A percentile compares a stretch with the other conserved stretches of the same genome.
phyloP scores from a whole-genome alignment of 2,888 invertebrate species.

The Mayetiola destructor region DNA sequence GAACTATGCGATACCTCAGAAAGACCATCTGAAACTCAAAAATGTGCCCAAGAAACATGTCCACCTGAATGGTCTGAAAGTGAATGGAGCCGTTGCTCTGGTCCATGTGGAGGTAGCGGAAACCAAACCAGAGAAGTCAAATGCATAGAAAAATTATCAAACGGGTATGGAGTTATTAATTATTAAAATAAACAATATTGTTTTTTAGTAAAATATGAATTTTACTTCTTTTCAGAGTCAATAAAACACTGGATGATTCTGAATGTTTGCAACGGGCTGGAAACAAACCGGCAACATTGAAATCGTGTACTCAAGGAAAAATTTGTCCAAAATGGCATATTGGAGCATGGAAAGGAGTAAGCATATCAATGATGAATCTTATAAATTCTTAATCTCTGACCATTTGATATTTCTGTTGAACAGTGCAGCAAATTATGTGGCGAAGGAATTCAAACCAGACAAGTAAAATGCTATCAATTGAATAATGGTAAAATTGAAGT shows the following conservation, averaged over 20 bases:
- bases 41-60: conserved; percentile 64
- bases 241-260: conserved; percentile 56
- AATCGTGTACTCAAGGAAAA: conserved; percentile 60
- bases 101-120: conserved; percentile 66
- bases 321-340: conserved; percentile 76
- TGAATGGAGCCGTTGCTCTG: conserved; percentile 69
- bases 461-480: conserved; percentile 64
- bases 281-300: conserved; percentile 50
- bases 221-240: conserved; percentile 32
- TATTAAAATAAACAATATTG: neutral
- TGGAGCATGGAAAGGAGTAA: conserved; percentile 81
- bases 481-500: conserved; percentile 47
- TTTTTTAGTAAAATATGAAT: neutral
- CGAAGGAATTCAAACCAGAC: conserved; percentile 65
- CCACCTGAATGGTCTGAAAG: conserved; percentile 65
- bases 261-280: conserved; percentile 54
- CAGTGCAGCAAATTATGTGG: conserved; percentile 87
- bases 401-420: neutral
- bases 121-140: conserved; percentile 53
- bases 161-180: conserved; percentile 38
- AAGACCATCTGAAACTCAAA: conserved; percentile 54
- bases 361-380: conserved; percentile 26
- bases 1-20: conserved; percentile 62
- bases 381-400: too few relatives aligned
- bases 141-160: conserved; percentile 65